These are phyloP conservation scores for Oscheius sp. DNA, from an alignment of 2,888 invertebrate species.

Conservation along the genomic window DNA sequence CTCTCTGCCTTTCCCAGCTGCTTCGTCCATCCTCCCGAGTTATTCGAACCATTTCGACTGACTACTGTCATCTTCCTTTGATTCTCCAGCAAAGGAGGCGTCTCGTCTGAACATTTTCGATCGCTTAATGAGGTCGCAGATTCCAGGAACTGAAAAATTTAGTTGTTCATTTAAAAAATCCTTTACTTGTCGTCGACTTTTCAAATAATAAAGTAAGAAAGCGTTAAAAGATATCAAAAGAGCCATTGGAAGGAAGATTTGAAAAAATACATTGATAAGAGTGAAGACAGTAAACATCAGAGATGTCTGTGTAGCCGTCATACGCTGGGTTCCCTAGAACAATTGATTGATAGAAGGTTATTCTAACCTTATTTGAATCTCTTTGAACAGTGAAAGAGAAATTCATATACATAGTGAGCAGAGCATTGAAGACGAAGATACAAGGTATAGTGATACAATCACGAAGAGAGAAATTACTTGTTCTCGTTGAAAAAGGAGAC, in stretches of 20 bases:
- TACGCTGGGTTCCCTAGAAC: constrained; percentile 30
- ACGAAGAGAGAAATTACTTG: constrained; percentile 30
- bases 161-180: not conserved
- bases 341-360: not conserved
- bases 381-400: constrained; percentile 33
- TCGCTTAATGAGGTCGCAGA: constrained; percentile 19
- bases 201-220: constrained; percentile 51
- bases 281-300: constrained; percentile 20
- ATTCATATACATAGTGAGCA: constrained; percentile 49
- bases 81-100: constrained; percentile 34
- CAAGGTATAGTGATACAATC: constrained; percentile 38
- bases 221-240: constrained; percentile 47
- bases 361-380: constrained; percentile 28
- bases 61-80: constrained; percentile 17
- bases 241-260: constrained; percentile 49
- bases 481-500: constrained; percentile 51
- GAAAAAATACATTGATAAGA: constrained; percentile 31
- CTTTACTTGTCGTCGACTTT: constrained; percentile 36
- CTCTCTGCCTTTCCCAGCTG: constrained; percentile 52
- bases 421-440: constrained; percentile 40
- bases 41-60: constrained; percentile 28
- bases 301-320: constrained; percentile 27
- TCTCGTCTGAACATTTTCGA: constrained; percentile 28
- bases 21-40: constrained; percentile 38
- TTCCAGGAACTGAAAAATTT: constrained; percentile 24